Evolutionary conservation across 2,797 vertebrate species (phyloP), one percentile per base, ranked within the genome.

Genomic region (Leptodactylus fallax): DNA sequence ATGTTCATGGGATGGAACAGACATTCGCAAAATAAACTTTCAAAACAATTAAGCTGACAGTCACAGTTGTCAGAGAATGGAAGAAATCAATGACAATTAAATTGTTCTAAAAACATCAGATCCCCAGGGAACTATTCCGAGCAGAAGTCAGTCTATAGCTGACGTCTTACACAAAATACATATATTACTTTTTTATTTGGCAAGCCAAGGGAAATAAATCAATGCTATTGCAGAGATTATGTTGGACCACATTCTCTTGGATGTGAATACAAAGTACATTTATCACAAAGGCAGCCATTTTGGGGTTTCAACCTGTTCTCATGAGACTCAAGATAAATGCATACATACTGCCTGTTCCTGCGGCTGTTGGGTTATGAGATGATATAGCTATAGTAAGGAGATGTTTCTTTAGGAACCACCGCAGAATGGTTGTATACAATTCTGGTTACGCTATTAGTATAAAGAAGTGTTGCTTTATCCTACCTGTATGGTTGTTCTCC

Each of bases 401-500:
- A 67, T 71, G 67, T 3, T 71, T 36, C 1, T n/a, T 63, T 36
- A 27, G 25, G 4, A 63, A 65, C 16, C 10, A 7, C 1, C 0
- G 12, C 12, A 27, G 12, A 27, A 21, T 72, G 36, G 11, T 72
- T 72, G 27, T 9, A 45, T 45, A 19, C 67, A 71, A 14, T 47
- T 10, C 36, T 72, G 69, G 36, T 4, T 14, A 71, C 16, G 7
- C 16, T 45, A 65, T 9, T 71, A 45, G 16, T 71, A 71, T 71
- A 36, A 71, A 47, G 14, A 36, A 71, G 8, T 47, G 45, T 51
- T 76, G 11, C 47, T 13, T 19, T 47, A 9, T 83, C 77, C 93
- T 95, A 99, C 98, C 98, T 98, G 97, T 99, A 99, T 0, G 98
- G 98, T 92, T 99, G 98, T 60, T 99, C 98, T 90, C 98, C 98